Conservation (phyloP, 2,888 invertebrate species). For the Eupithecia tripunctaria region DNA sequence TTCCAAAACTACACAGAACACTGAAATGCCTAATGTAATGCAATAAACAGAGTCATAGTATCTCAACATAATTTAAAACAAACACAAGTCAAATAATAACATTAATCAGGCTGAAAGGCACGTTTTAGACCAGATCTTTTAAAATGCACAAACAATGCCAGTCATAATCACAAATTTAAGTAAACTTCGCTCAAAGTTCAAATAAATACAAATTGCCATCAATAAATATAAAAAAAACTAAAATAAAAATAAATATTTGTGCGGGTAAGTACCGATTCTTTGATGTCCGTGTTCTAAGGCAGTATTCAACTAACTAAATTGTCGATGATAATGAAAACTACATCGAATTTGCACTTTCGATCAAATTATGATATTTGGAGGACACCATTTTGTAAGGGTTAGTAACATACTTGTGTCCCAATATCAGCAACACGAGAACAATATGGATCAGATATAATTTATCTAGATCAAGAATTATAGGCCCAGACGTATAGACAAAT, state of each 20-base stretch:
- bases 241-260: slow-evolving; percentile 68
- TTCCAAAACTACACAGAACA: slow-evolving; percentile 10
- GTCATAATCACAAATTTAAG: slow-evolving; percentile 63
- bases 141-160: slow-evolving; percentile 46
- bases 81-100: slow-evolving; percentile 19
- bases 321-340: slow-evolving; percentile 28
- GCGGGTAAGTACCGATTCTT: slow-evolving; percentile 76
- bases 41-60: slow-evolving; percentile 10
- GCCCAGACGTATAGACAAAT: background rate
- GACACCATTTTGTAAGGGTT: background rate
- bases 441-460: background rate
- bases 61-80: slow-evolving; percentile 19
- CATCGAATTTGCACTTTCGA: slow-evolving; percentile 28
- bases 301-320: slow-evolving; percentile 34
- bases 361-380: slow-evolving; percentile 13
- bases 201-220: slow-evolving; percentile 68
- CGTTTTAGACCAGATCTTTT: slow-evolving; percentile 52
- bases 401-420: background rate
- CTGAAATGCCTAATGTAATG: background rate
- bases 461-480: background rate
- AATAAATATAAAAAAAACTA: slow-evolving; percentile 64
- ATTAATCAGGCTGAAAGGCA: slow-evolving; percentile 42
- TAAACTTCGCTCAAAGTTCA: slow-evolving; percentile 72
- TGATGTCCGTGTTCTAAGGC: slow-evolving; percentile 42
- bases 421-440: background rate